Conservation (phyloP, 2,888 invertebrate species). For the Kuschelorhynchus macadamiae region DNA sequence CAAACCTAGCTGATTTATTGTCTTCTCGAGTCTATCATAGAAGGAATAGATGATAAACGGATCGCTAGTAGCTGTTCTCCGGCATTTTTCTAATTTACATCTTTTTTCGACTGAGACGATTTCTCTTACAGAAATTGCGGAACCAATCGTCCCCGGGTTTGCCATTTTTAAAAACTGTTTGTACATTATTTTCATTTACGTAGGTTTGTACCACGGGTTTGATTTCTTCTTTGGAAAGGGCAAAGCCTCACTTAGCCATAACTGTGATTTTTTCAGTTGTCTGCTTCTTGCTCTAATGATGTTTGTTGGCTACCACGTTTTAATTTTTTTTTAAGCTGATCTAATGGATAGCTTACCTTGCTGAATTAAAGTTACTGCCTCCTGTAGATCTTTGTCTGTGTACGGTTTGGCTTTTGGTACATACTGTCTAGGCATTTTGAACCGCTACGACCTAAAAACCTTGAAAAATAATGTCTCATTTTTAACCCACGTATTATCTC, state of each 20-base stretch:
- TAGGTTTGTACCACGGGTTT: conserved; percentile 35
- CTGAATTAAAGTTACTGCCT: neutral
- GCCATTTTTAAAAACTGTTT: conserved; percentile 34
- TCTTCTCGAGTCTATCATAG: conserved; percentile 21
- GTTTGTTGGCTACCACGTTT: neutral
- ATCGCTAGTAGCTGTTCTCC: too few species aligned
- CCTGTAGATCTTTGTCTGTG: conserved; percentile 16
- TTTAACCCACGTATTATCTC: neutral
- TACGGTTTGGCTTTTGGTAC: conserved; percentile 3
- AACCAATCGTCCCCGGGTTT: conserved; percentile 48
- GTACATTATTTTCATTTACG: conserved; percentile 38
- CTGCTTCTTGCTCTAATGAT: neutral
- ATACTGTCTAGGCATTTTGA: neutral
- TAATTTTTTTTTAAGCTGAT: neutral
- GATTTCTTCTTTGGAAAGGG: conserved; percentile 30
- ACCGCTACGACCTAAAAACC: too few species aligned
- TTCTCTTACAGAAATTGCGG: conserved; percentile 37
- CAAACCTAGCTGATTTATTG: conserved; percentile 36
- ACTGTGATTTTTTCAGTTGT: neutral
- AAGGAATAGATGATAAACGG: conserved; percentile 19
- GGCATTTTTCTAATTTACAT: conserved; percentile 29
- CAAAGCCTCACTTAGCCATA: conserved; percentile 1
- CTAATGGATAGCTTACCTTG: neutral
- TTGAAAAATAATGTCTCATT: too few species aligned
- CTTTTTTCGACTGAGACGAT: conserved; percentile 32